Percentiles rank a stretch among this genome's conserved stretches.
Conservation (phyloP, 1,140 invertebrate genomes). For the Zaprionus ghesquierei region DNA sequence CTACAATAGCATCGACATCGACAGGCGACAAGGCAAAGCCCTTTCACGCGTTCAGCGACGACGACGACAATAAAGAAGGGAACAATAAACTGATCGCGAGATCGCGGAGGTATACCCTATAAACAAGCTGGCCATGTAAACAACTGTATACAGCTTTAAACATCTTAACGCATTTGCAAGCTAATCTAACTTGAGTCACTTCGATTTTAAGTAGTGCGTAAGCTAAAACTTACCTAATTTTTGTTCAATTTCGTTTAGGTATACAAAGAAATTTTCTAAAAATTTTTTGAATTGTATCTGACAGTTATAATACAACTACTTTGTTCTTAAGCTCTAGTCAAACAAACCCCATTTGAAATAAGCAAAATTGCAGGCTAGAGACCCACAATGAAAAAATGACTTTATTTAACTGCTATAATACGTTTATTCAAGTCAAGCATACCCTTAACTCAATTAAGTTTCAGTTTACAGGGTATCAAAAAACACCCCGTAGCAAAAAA, state of each 20-base stretch:
- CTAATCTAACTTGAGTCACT: too few relatives aligned
- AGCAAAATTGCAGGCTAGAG: not conserved
- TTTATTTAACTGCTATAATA: not conserved
- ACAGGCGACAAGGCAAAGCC: constrained; percentile 1
- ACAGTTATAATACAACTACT: not conserved
- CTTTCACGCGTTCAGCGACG: too few relatives aligned
- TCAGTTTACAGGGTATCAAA: not conserved
- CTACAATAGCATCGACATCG: constrained; percentile 12
- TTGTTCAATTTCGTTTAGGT: not conserved
- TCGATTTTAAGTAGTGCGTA: too few relatives aligned
- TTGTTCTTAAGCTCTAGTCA: too few relatives aligned
- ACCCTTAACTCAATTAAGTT: not conserved
- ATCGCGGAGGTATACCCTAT: not conserved
- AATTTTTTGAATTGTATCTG: too few relatives aligned
- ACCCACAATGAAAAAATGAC: not conserved
- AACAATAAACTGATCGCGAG: not conserved
- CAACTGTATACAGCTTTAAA: not conserved
- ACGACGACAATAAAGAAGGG: not conserved
- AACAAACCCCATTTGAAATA: too few relatives aligned
- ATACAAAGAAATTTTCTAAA: not conserved
- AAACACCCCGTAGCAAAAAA: not conserved
- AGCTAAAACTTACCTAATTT: too few relatives aligned
- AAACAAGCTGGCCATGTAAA: not conserved
- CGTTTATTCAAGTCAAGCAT: not conserved
- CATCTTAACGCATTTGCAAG: too few relatives aligned